A percentile compares a stretch with the other conserved stretches of the same genome.
Evolutionary conservation across 2,888 invertebrate species (phyloP).

Genomic region (Amblyjoppa proteus): DNA sequence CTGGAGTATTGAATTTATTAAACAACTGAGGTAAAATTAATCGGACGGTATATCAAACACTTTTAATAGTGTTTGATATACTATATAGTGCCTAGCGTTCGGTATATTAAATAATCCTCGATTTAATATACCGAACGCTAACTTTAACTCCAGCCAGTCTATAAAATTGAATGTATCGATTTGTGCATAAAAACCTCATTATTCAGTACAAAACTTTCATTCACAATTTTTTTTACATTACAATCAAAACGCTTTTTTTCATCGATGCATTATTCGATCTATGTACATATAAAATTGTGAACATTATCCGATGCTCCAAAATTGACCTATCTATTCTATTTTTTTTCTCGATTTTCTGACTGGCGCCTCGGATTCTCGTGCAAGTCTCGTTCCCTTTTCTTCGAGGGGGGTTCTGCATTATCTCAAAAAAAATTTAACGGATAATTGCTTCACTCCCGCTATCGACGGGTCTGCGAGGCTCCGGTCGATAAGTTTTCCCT

Average conservation of each 20-base stretch:
- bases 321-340: neutral
- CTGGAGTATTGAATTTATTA: too few relatives aligned
- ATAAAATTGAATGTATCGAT: too few relatives aligned
- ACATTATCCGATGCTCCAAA: neutral
- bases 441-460: constrained; percentile 70
- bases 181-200: too few relatives aligned
- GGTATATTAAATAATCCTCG: too few relatives aligned
- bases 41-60: too few relatives aligned
- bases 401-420: constrained; percentile 64
- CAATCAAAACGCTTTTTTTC: neutral
- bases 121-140: too few relatives aligned
- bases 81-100: too few relatives aligned
- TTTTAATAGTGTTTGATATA: too few relatives aligned
- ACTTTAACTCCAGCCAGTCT: too few relatives aligned
- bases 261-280: neutral
- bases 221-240: neutral
- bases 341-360: neutral
- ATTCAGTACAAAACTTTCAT: neutral
- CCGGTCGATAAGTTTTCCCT: constrained; percentile 19
- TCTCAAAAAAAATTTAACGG: constrained; percentile 74
- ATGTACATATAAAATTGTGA: neutral
- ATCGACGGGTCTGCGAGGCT: constrained; percentile 61
- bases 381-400: constrained; percentile 1
- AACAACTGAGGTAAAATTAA: too few relatives aligned
- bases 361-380: constrained; percentile 13